A percentile compares a stretch with the other conserved stretches of the same genome.
Evolutionary conservation across 2,113 vertebrate genomes (phyloP).

Genomic region (Illadopsis cleaveri): DNA sequence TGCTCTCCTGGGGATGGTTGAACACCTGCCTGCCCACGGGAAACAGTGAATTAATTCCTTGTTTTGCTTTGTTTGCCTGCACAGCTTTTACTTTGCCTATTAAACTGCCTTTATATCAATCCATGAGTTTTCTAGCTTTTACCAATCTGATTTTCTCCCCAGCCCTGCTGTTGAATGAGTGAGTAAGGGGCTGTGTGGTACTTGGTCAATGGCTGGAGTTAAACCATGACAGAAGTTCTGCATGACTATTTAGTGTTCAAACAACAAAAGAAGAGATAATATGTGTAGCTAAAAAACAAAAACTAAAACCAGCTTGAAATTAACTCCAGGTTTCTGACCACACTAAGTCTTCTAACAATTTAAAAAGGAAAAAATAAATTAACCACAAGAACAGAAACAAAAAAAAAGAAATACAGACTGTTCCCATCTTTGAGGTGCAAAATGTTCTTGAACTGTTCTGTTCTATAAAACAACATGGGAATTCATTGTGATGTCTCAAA

Average conservation of each 20-base stretch:
- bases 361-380: background rate
- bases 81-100: background rate
- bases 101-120: background rate
- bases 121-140: background rate
- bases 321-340: slow-evolving; percentile 48
- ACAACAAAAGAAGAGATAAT: slow-evolving; percentile 23
- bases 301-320: background rate
- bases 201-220: background rate
- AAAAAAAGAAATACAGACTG: slow-evolving; percentile 41
- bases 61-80: background rate
- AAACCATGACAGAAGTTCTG: background rate
- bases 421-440: slow-evolving; percentile 55
- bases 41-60: background rate
- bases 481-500: slow-evolving; percentile 54
- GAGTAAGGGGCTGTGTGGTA: background rate
- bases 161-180: background rate
- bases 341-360: slow-evolving; percentile 12
- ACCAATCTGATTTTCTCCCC: background rate
- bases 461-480: slow-evolving; percentile 54
- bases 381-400: background rate
- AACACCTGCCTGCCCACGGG: background rate
- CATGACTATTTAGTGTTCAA: background rate
- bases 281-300: background rate
- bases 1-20: background rate
- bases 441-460: slow-evolving; percentile 61